Conservation (phyloP, 2,888 invertebrate species). For the Agrochola litura region DNA sequence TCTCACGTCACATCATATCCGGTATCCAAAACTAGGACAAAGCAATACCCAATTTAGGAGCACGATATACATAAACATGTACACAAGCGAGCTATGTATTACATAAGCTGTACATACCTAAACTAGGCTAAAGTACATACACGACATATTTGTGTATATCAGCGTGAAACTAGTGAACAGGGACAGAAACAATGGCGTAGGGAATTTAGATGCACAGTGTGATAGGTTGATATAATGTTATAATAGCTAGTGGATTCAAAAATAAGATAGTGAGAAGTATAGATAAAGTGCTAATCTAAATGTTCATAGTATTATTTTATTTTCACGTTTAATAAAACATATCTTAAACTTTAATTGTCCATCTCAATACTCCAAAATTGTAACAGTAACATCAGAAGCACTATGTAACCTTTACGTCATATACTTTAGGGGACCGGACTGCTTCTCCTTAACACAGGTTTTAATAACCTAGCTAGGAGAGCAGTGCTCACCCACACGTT, state of each 20-base stretch:
- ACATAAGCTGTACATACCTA: background rate
- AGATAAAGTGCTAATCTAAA: no score
- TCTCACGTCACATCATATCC: background rate
- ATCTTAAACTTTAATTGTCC: no score
- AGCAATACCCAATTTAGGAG: slow-evolving; percentile 1
- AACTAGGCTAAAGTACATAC: slow-evolving; percentile 13
- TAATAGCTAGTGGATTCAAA: background rate
- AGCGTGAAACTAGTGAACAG: slow-evolving; percentile 18
- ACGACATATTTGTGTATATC: background rate
- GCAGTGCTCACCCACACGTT: no score
- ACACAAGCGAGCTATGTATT: slow-evolving; percentile 1
- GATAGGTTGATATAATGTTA: background rate
- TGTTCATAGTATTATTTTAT: no score
- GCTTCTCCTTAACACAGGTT: no score
- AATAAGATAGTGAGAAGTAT: no score
- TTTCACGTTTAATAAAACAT: no score
- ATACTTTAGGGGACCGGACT: no score
- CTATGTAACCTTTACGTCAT: no score
- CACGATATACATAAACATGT: background rate
- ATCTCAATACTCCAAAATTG: no score
- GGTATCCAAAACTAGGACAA: slow-evolving; percentile 8
- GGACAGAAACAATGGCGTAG: slow-evolving; percentile 19
- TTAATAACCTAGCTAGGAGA: no score
- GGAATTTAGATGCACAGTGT: background rate
- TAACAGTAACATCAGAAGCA: no score